Evolutionary conservation across 2,113 vertebrate genomes (phyloP).

Genomic region (Nestor notabilis): DNA sequence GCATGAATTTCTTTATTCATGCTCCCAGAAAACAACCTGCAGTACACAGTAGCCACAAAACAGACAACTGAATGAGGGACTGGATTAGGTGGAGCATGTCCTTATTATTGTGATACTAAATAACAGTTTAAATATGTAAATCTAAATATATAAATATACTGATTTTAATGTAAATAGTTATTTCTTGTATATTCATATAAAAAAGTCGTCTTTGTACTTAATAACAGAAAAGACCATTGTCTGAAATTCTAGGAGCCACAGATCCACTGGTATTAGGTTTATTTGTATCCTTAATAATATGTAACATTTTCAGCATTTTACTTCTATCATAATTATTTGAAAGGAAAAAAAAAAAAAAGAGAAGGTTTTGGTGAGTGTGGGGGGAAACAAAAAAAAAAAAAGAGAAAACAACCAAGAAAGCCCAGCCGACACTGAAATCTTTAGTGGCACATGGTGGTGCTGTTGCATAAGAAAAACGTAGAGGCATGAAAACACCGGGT

Average conservation of each 20-base stretch:
- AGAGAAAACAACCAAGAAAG: not conserved
- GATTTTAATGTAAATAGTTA: not conserved
- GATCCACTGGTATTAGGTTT: not conserved
- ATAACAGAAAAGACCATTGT: not conserved
- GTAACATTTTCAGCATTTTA: not conserved
- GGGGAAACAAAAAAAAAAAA: not conserved
- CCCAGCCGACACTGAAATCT: not conserved
- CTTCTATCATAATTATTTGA: not conserved
- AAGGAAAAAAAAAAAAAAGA: not conserved
- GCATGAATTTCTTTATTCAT: not conserved
- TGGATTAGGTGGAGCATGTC: not conserved
- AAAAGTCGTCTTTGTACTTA: not conserved
- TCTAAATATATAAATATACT: not conserved
- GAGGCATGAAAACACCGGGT: slow-evolving; percentile 38
- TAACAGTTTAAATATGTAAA: not conserved
- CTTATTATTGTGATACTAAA: not conserved
- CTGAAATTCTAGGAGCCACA: not conserved
- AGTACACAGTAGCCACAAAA: not conserved
- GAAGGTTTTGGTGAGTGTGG: not conserved
- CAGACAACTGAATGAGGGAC: not conserved
- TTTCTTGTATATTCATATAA: not conserved
- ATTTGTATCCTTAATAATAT: not conserved
- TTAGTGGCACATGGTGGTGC: slow-evolving; percentile 83
- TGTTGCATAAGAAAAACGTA: slow-evolving; percentile 73
- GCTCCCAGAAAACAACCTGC: not conserved